These are phyloP conservation scores for Temnothorax longispinosus DNA, from an alignment of 1,140 invertebrate genomes.

Conservation along the genomic window DNA sequence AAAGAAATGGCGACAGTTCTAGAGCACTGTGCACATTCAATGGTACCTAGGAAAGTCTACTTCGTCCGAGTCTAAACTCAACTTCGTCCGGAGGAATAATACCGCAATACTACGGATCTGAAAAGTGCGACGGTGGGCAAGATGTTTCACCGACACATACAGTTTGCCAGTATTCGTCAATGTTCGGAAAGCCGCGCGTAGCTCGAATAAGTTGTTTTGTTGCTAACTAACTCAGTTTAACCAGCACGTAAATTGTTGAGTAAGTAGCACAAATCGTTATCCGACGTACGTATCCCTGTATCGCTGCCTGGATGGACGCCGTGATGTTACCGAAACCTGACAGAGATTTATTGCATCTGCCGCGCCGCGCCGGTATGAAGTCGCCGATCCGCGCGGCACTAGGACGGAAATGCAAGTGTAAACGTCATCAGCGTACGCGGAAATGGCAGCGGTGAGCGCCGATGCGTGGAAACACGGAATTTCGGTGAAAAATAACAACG, in stretches of 20 bases:
- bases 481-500: constrained; percentile 25
- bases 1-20: constrained; percentile 14
- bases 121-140: neutral
- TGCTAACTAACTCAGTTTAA: constrained; percentile 47
- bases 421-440: constrained; percentile 42
- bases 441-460: constrained; percentile 38
- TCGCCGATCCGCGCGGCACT: constrained; percentile 24
- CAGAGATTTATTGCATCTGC: constrained; percentile 59
- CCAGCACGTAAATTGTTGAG: constrained; percentile 22
- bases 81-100: neutral
- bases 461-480: constrained; percentile 29
- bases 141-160: neutral
- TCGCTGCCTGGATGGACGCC: neutral
- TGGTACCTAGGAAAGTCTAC: constrained; percentile 14
- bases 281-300: constrained; percentile 15
- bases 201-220: constrained; percentile 19
- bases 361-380: neutral
- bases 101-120: neutral
- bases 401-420: constrained; percentile 47
- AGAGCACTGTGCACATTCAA: neutral
- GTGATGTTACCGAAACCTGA: constrained; percentile 19
- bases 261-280: constrained; percentile 53
- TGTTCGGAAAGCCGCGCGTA: neutral
- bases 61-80: neutral
- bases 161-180: neutral